phyloP scores from a whole-genome alignment of 2,113 vertebrate genomes.

The Protobothrops flavoviridis region DNA sequence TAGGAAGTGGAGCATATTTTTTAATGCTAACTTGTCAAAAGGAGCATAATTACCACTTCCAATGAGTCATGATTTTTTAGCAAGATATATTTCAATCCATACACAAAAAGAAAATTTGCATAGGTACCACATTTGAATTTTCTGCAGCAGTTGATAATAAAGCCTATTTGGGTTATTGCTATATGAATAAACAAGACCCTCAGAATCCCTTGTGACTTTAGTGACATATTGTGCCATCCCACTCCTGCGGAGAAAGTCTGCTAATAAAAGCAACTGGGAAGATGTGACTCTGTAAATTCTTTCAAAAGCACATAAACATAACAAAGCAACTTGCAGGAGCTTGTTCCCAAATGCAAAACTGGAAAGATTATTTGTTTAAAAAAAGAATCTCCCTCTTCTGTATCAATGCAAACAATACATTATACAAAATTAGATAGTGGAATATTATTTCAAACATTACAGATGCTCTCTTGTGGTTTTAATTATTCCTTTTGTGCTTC shows the following conservation, averaged over 20 bases:
- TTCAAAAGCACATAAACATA: constrained; percentile 31
- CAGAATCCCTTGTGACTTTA: constrained; percentile 49
- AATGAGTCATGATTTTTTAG: constrained; percentile 49
- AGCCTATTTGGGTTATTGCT: constrained; percentile 48
- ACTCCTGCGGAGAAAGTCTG: constrained; percentile 37
- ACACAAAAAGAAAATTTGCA: constrained; percentile 50
- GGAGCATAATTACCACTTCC: constrained; percentile 39
- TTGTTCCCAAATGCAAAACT: constrained; percentile 21
- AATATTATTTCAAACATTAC: constrained; percentile 5
- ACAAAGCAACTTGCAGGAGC: constrained; percentile 37
- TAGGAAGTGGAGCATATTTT: constrained; percentile 44
- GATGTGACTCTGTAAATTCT: constrained; percentile 48
- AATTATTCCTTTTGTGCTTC: not conserved
- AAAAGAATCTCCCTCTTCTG: not conserved
- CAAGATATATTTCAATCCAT: constrained; percentile 41
- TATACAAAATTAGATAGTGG: not conserved
- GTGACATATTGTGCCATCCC: constrained; percentile 43
- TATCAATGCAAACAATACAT: not conserved
- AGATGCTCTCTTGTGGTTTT: not conserved
- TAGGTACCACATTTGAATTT: constrained; percentile 49
- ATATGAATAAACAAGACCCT: constrained; percentile 60
- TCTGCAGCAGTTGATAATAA: constrained; percentile 46
- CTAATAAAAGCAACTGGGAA: constrained; percentile 53
- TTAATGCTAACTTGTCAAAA: constrained; percentile 50
- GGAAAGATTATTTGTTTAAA: not conserved